Evolutionary conservation across 2,797 vertebrate species (phyloP).

Genomic region (Antrozous pallidus): DNA sequence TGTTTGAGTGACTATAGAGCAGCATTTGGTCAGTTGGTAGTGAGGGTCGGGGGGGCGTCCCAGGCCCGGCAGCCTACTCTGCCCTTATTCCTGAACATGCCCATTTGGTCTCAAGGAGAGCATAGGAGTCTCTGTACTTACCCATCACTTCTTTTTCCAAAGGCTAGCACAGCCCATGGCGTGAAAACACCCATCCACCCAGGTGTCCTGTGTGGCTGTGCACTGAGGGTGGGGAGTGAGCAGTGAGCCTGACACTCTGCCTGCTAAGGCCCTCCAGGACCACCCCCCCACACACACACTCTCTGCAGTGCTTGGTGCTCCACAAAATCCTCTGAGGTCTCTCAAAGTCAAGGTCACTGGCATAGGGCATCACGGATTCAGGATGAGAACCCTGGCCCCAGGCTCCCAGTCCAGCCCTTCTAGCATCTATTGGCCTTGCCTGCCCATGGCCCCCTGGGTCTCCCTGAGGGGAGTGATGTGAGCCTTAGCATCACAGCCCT

Average conservation of each 20-base stretch:
- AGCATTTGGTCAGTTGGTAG: too few relatives aligned
- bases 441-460: background rate
- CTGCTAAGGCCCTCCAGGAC: background rate
- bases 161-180: background rate
- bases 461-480: accelerated
- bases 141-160: background rate
- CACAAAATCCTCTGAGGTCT: background rate
- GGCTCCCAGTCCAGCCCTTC: background rate
- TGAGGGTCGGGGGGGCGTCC: background rate
- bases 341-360: background rate
- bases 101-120: background rate
- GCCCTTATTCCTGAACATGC: background rate
- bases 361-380: background rate
- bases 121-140: too few relatives aligned
- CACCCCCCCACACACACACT: too few relatives aligned
- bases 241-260: background rate
- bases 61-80: background rate
- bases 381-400: background rate
- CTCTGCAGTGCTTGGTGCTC: background rate
- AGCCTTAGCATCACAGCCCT: background rate
- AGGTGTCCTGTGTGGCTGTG: background rate
- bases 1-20: background rate
- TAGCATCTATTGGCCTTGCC: background rate
- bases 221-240: background rate
- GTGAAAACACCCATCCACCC: accelerated